Percentiles rank a stretch among this genome's conserved stretches.
phyloP scores from a whole-genome alignment of 2,888 invertebrate genomes.

The Tachina fera region DNA sequence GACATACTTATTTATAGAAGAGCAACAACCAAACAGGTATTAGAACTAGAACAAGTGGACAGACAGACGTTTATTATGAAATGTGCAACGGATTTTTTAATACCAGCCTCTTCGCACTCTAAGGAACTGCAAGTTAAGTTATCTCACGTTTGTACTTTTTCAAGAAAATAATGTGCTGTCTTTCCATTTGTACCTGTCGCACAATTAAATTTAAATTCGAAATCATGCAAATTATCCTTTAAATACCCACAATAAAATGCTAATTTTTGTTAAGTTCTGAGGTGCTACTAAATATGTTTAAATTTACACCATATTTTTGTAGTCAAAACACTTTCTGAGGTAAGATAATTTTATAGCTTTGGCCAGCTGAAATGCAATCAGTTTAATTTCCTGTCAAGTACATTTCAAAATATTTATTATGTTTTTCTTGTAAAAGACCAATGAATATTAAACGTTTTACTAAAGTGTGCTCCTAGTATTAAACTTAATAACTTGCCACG shows the following conservation, averaged over 20 bases:
- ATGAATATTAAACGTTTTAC: constrained; percentile 39
- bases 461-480: neutral
- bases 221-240: constrained; percentile 36
- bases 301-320: constrained; percentile 31
- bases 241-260: constrained; percentile 25
- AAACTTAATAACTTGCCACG: neutral
- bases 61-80: neutral
- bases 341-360: neutral
- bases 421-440: constrained; percentile 12
- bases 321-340: neutral
- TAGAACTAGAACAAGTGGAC: neutral
- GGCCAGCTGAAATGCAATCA: constrained; percentile 42
- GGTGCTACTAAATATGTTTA: constrained; percentile 51
- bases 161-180: neutral
- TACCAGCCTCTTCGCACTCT: neutral
- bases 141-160: neutral
- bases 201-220: constrained; percentile 5
- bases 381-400: neutral
- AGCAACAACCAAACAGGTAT: neutral
- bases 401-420: neutral
- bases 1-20: neutral
- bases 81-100: constrained; percentile 1
- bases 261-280: constrained; percentile 53
- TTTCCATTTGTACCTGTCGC: constrained; percentile 4
- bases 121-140: neutral